Evolutionary conservation across 2,113 vertebrate species (phyloP).

Genomic region (Chaenogobius annularis): DNA sequence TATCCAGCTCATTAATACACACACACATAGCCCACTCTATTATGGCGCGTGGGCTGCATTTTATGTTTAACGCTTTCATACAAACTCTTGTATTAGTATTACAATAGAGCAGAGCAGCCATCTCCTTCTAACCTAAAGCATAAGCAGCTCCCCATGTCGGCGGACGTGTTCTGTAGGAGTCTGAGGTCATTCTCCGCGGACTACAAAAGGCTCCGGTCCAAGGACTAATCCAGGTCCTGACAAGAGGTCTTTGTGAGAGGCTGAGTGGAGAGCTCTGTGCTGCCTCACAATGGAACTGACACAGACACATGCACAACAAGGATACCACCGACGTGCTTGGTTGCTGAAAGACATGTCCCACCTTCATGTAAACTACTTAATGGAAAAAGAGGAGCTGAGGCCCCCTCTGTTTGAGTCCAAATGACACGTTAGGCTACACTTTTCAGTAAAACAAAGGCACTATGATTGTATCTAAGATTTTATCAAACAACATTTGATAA

Average conservation of each 20-base stretch:
- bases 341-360: slow-evolving; percentile 48
- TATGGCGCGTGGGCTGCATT: slow-evolving; percentile 47
- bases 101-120: slow-evolving; percentile 35
- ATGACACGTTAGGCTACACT: no score
- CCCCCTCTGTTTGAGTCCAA: no score
- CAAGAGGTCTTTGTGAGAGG: slow-evolving; percentile 69
- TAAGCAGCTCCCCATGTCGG: slow-evolving; percentile 30
- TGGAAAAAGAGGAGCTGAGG: no score
- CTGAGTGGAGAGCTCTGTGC: slow-evolving; percentile 69
- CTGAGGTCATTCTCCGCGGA: slow-evolving; percentile 69
- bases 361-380: slow-evolving; percentile 4
- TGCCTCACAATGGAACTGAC: slow-evolving; percentile 69
- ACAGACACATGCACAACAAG: slow-evolving; percentile 30
- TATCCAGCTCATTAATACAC: slow-evolving; percentile 46
- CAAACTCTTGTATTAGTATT: slow-evolving; percentile 59
- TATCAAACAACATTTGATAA: no score
- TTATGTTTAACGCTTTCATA: slow-evolving; percentile 60
- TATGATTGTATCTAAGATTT: no score
- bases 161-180: slow-evolving; percentile 34
- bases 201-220: slow-evolving; percentile 67
- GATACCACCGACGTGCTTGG: slow-evolving; percentile 47
- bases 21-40: slow-evolving; percentile 44
- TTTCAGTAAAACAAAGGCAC: no score
- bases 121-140: neutral
- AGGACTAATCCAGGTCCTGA: slow-evolving; percentile 60